Conservation (phyloP, 2,113 vertebrate genomes). For the Speoplatyrhinus poulsoni region DNA sequence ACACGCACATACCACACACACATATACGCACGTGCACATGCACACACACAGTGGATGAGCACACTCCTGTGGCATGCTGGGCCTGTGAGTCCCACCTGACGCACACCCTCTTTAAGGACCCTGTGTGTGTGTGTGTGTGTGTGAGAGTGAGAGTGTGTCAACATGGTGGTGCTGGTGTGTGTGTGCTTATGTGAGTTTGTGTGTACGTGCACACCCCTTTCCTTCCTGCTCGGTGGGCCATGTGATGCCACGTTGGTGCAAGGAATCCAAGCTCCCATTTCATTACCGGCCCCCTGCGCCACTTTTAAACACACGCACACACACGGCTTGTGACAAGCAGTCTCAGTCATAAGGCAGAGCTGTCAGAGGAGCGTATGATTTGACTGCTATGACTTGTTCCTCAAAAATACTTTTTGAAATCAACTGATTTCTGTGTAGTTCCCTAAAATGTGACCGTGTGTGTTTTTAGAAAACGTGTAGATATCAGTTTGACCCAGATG, state of each 20-base stretch:
- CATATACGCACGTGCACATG: too few species aligned
- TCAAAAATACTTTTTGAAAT: background rate
- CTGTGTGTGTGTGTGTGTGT: background rate
- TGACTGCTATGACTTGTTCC: background rate
- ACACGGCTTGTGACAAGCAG: background rate
- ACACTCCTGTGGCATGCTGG: too few species aligned
- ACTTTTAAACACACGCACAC: conserved; percentile 1
- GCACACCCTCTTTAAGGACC: background rate
- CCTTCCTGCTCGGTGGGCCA: conserved; percentile 50
- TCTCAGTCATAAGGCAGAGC: background rate
- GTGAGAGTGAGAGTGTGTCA: background rate
- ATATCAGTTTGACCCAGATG: too few species aligned
- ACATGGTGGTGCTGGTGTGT: background rate
- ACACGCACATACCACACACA: background rate
- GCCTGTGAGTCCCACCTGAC: background rate
- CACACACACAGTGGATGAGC: too few species aligned
- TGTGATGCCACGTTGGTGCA: conserved; percentile 28
- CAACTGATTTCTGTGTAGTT: background rate
- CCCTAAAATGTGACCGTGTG: too few species aligned
- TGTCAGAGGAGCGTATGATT: background rate
- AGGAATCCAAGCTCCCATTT: conserved; percentile 45
- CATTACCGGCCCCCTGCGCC: conserved; percentile 20
- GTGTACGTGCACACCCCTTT: conserved; percentile 49
- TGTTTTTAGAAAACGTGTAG: too few species aligned
- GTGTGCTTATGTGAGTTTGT: conserved; percentile 17